A percentile compares a stretch with the other conserved stretches of the same genome.
phyloP scores from a whole-genome alignment of 2,888 invertebrate genomes.

The Xestia c-nigrum region DNA sequence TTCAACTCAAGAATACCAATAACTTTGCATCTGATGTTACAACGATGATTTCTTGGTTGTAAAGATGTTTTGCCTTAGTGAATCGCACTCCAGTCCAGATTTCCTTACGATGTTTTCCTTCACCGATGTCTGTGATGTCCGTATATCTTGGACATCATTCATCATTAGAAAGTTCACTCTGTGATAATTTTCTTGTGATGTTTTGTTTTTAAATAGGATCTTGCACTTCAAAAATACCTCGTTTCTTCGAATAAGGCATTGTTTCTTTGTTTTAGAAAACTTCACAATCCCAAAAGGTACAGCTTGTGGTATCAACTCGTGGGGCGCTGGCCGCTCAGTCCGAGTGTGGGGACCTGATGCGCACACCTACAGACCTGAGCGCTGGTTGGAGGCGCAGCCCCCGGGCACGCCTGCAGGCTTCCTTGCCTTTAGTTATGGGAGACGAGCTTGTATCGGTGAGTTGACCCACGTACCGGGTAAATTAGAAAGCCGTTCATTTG shows the following conservation, averaged over 20 bases:
- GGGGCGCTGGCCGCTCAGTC: constrained; percentile 78
- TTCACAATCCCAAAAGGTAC: constrained; percentile 77
- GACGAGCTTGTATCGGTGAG: constrained; percentile 65
- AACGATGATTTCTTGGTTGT: too few species aligned
- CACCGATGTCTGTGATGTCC: too few species aligned
- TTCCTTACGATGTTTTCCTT: too few species aligned
- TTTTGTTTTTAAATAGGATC: not conserved
- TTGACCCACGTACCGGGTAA: not conserved
- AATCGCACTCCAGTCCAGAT: too few species aligned
- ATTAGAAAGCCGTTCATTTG: not conserved
- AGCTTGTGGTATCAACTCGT: constrained; percentile 71
- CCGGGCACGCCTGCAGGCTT: constrained; percentile 65
- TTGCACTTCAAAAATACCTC: not conserved
- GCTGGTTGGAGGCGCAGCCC: constrained; percentile 74
- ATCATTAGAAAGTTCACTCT: not conserved
- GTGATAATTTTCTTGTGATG: not conserved
- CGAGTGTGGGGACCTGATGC: constrained; percentile 79
- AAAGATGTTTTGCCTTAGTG: too few species aligned
- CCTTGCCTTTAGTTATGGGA: constrained; percentile 79
- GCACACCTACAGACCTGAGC: constrained; percentile 75
- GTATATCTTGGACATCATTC: too few species aligned
- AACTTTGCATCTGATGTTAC: too few species aligned
- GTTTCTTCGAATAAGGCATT: not conserved
- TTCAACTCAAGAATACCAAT: too few species aligned
- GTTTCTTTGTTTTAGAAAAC: constrained; percentile 68